Evolutionary conservation across 2,888 invertebrate species (phyloP).

Genomic region (Melolontha melolontha): DNA sequence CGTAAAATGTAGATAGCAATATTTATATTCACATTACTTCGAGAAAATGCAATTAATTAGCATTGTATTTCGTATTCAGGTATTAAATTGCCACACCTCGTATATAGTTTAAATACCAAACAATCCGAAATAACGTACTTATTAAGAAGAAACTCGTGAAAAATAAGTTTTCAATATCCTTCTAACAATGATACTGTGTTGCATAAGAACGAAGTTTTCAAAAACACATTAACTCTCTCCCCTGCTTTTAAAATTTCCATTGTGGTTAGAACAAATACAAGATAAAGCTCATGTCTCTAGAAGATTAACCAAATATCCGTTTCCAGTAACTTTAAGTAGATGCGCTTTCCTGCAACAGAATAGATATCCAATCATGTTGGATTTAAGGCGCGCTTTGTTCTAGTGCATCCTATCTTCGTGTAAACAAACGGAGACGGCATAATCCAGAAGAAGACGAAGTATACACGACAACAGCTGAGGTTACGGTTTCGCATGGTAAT

Average conservation of each 20-base stretch:
- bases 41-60: no score
- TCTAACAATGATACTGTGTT: no score
- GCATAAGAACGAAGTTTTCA: not conserved
- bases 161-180: no score
- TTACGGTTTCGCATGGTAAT: slow-evolving; percentile 14
- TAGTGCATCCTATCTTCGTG: slow-evolving; percentile 47
- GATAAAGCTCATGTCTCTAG: slow-evolving; percentile 15
- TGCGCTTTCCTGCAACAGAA: slow-evolving; percentile 47
- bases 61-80: no score
- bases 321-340: slow-evolving; percentile 49
- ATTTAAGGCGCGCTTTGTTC: slow-evolving; percentile 48
- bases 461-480: slow-evolving; percentile 3
- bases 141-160: no score
- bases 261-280: slow-evolving; percentile 22
- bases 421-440: slow-evolving; percentile 49
- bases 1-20: no score
- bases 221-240: not conserved
- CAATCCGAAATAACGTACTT: no score
- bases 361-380: slow-evolving; percentile 54
- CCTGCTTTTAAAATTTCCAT: slow-evolving; percentile 4
- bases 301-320: slow-evolving; percentile 52
- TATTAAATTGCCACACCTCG: no score
- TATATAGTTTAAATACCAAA: no score
- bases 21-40: no score
- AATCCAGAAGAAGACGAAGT: slow-evolving; percentile 44